Conservation (phyloP, 2,888 invertebrate species). For the Eurytoma californica region DNA sequence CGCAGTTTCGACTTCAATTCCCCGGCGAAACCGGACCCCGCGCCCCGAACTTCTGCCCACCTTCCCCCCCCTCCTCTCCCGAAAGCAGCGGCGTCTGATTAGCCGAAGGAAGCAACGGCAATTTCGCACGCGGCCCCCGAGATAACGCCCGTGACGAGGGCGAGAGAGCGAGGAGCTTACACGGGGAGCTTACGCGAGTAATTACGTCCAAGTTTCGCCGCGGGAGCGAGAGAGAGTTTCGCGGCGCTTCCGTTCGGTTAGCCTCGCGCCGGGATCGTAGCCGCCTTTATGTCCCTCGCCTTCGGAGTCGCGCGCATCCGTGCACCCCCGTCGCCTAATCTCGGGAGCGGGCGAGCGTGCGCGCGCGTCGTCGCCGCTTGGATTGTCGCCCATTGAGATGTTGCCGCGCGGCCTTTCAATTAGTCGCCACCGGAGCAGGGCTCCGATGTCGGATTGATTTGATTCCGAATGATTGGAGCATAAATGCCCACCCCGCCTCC, state of each 20-base stretch:
- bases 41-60: not conserved
- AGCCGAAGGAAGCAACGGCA: conserved; percentile 72
- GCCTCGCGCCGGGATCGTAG: conserved; percentile 54
- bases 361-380: conserved; percentile 26
- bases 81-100: conserved; percentile 68
- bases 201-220: conserved; percentile 73
- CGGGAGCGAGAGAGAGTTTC: conserved; percentile 57
- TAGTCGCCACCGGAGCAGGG: conserved; percentile 6
- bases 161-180: conserved; percentile 65
- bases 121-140: conserved; percentile 66
- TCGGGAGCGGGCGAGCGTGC: conserved; percentile 24
- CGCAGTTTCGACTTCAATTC: conserved; percentile 16
- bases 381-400: conserved; percentile 32
- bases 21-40: not conserved
- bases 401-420: conserved; percentile 31
- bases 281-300: conserved; percentile 42
- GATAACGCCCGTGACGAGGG: conserved; percentile 71
- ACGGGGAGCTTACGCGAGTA: conserved; percentile 69
- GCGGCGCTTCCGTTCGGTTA: conserved; percentile 48
- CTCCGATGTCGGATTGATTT: conserved; percentile 36
- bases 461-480: conserved; percentile 17
- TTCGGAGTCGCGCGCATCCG: not conserved
- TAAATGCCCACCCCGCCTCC: not conserved
- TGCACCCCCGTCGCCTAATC: not conserved
- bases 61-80: not conserved